Conservation (phyloP, 2,797 vertebrate genomes). For the Chiroxiphia lanceolata region DNA sequence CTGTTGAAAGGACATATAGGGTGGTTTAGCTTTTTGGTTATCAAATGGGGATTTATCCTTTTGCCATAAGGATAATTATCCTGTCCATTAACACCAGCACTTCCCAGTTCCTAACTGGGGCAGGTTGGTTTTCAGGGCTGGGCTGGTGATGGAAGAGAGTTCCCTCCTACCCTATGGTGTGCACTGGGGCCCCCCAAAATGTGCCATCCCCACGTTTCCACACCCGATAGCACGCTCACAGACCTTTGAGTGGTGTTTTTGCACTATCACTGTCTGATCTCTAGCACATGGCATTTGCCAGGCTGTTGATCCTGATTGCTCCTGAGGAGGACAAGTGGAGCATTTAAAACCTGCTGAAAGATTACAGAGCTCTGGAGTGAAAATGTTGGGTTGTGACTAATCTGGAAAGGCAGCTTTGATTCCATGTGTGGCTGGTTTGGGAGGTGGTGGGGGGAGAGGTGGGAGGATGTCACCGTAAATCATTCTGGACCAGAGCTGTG, state of each 20-base stretch:
- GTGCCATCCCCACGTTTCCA: not conserved
- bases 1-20: not conserved
- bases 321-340: not conserved
- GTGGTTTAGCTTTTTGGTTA: not conserved
- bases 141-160: not conserved
- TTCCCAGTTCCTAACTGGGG: not conserved
- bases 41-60: not conserved
- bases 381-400: not conserved
- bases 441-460: not conserved
- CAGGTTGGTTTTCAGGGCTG: not conserved
- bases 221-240: not conserved
- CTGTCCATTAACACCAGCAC: not conserved
- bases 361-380: not conserved
- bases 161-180: not conserved
- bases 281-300: not conserved
- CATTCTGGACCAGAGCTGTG: not conserved
- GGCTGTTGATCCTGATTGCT: not conserved
- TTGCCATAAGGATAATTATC: not conserved
- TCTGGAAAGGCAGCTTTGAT: not conserved
- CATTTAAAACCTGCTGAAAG: conserved; percentile 1
- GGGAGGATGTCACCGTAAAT: not conserved
- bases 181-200: fast-evolving
- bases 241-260: not conserved
- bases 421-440: not conserved
- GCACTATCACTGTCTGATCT: not conserved